Percentiles rank a stretch among this genome's conserved stretches.
Evolutionary conservation across 2,797 vertebrate genomes (phyloP).

Genomic region (Distichodus sexfasciatus): DNA sequence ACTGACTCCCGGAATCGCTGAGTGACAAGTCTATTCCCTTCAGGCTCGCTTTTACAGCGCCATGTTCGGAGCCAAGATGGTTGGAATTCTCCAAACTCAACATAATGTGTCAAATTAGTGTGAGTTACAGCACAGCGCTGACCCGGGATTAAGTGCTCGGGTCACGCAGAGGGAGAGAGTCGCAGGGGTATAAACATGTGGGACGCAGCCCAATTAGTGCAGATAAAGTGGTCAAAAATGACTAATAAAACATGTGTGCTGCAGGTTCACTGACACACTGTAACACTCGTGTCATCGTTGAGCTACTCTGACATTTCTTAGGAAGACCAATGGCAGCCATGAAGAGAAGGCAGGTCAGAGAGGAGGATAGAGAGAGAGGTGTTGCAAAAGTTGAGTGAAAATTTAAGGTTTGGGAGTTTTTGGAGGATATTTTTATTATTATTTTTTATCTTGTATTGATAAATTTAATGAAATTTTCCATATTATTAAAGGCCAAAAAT

Average conservation of each 20-base stretch:
- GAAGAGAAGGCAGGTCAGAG: conserved; percentile 57
- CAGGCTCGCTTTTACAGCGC: conserved; percentile 43
- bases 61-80: conserved; percentile 34
- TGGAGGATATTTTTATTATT: too few species aligned
- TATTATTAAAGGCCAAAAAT: too few species aligned
- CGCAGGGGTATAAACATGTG: background rate
- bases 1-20: conserved; percentile 47
- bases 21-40: conserved; percentile 50
- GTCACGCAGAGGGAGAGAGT: background rate
- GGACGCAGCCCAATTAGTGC: background rate
- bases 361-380: background rate
- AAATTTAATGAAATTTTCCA: too few species aligned
- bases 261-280: conserved; percentile 66
- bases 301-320: conserved; percentile 72
- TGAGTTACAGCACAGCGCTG: conserved; percentile 20
- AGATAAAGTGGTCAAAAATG: background rate
- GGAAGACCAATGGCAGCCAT: conserved; percentile 53
- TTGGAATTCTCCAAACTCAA: conserved; percentile 44
- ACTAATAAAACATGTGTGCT: too few species aligned
- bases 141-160: conserved; percentile 20
- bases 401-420: too few species aligned
- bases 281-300: conserved; percentile 64
- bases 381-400: background rate
- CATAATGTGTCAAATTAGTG: conserved; percentile 37
- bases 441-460: too few species aligned